Base-by-base conservation (phyloP, 30 jellyfish, hydroid and myxozoan genomes). In the Catostylus mosaicus region DNA sequence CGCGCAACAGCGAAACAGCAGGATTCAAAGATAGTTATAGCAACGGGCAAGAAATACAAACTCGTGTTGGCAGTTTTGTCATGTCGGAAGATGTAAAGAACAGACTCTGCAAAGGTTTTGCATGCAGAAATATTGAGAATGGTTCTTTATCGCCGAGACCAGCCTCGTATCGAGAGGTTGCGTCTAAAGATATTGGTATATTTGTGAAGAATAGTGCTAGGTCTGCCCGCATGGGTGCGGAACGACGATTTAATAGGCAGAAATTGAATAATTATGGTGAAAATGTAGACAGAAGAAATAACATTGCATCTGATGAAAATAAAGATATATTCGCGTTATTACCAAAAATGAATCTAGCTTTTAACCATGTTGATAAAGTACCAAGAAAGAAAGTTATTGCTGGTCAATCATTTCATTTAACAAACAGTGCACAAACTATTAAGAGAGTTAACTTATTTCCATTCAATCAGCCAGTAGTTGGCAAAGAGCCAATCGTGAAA, bases 91-190 rank as follows among this genome's bases (percentile, higher is more conserved):
- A 77, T 14, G 29, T 30, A 37, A 62, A 61, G 30, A 38, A 22
- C 20, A 77, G 45, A 26, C 24, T 77, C 7, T 77, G 88, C 72
- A 77, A 77, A 77, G 88, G 88, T 1, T 57, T 77, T 45, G 88
- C 43, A 1, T 77, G 68, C 30, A 47, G 88, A 24, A 36, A 33
- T 24, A 19, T 29, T 73, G 46, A 73, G 10, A 34, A 52, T 0
- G 11, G 1, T 0, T 10, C 52, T 27, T n/a, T n/a, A 20, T n/a
- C 62, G 14, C 7, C 38, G 26, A 22, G 14, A 18, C 1, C 38
- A 18, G 32, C 29, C 30, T 16, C 80, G 11, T 12, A n/a, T 33
- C 64, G 33, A 23, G 38, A 27, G 12, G 12, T 36, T 35, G 30
- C 80, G 1, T 68, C 59, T 26, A 46, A 36, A 27, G 64, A 59